These are phyloP conservation scores for Tokudaia muenninki DNA, from an alignment of 2,797 vertebrate species.

Conservation along the genomic window DNA sequence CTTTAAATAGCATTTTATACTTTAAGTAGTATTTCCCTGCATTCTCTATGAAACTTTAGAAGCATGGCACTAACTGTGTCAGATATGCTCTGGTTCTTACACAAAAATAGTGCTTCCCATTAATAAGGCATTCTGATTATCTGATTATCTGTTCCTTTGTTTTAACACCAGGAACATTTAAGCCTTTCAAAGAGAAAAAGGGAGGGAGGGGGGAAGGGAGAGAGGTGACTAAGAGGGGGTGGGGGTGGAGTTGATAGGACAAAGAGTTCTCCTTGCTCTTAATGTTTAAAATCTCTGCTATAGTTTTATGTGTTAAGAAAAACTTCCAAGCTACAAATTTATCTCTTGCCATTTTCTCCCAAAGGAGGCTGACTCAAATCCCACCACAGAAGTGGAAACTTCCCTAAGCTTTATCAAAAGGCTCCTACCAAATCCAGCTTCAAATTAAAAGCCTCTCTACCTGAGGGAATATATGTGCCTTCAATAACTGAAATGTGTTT, in stretches of 20 bases:
- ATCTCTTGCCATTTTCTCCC: conserved; percentile 89
- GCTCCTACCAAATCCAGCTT: conserved; percentile 88
- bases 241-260: conserved; percentile 71
- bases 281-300: conserved; percentile 90
- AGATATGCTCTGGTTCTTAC: background rate
- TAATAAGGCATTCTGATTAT: conserved; percentile 58
- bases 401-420: conserved; percentile 90
- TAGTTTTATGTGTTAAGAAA: conserved; percentile 90
- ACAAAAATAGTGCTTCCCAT: conserved; percentile 48
- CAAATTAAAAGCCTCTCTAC: conserved; percentile 91
- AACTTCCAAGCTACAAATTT: conserved; percentile 89
- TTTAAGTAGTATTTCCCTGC: conserved; percentile 44
- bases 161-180: conserved; percentile 82
- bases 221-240: background rate
- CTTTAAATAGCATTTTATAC: conserved; percentile 28
- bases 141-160: conserved; percentile 39
- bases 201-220: background rate
- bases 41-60: conserved; percentile 50
- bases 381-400: conserved; percentile 88
- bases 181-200: conserved; percentile 77
- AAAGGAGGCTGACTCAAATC: conserved; percentile 89
- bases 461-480: conserved; percentile 91
- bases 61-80: background rate
- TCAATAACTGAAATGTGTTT: conserved; percentile 93
- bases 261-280: conserved; percentile 86